Conservation (phyloP, 1,140 invertebrate species). For the Drosophila tsacasi region DNA sequence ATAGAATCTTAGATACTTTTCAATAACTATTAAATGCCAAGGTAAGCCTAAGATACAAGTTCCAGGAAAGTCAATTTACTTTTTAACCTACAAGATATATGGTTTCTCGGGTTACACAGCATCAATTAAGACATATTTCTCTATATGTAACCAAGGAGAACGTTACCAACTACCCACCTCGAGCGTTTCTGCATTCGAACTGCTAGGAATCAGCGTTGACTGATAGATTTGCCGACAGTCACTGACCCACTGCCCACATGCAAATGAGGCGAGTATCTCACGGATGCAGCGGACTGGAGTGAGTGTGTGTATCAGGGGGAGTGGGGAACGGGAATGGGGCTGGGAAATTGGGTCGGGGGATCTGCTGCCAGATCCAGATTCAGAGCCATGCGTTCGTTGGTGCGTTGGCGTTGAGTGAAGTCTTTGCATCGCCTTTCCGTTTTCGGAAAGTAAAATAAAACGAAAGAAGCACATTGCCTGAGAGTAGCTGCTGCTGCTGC, state of each 20-base stretch:
- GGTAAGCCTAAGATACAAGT: neutral
- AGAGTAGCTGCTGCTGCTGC: constrained; percentile 21
- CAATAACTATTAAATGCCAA: neutral
- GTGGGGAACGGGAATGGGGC: neutral
- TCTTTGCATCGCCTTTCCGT: constrained; percentile 56
- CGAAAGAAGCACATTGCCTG: constrained; percentile 53
- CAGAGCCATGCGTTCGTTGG: constrained; percentile 19
- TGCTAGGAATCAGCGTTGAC: constrained; percentile 19
- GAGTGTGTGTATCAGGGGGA: constrained; percentile 14
- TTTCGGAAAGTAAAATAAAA: constrained; percentile 72
- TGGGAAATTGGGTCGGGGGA: constrained; percentile 15
- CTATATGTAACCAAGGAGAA: constrained; percentile 1
- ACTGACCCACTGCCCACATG: constrained; percentile 80
- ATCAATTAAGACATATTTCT: constrained; percentile 7
- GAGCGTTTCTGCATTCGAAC: constrained; percentile 1
- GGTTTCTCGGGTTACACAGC: neutral
- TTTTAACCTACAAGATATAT: neutral
- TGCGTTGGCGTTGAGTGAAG: constrained; percentile 78
- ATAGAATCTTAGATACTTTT: neutral
- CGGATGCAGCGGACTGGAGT: constrained; percentile 22
- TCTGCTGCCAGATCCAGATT: constrained; percentile 18
- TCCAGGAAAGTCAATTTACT: neutral
- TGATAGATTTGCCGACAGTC: constrained; percentile 43
- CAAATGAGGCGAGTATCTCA: constrained; percentile 51
- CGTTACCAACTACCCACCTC: constrained; percentile 21